Evolutionary conservation across 2,113 vertebrate species (phyloP).

Genomic region (Perca flavescens): DNA sequence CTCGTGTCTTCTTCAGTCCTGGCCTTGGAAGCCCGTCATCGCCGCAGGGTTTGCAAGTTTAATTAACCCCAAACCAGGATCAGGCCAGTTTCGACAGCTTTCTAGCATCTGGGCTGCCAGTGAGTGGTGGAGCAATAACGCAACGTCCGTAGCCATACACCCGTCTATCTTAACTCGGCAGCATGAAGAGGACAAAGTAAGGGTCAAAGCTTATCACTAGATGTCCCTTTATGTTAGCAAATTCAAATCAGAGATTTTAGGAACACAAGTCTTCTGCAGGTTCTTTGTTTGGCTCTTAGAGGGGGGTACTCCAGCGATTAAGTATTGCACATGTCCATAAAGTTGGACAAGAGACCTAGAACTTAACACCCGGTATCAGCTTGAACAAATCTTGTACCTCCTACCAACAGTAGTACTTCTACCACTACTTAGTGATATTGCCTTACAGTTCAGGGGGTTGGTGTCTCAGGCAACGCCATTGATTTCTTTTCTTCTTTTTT

Average conservation of each 20-base stretch:
- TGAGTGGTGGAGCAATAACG: conserved; percentile 57
- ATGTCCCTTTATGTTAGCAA: conserved; percentile 11
- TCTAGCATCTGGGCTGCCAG: conserved; percentile 71
- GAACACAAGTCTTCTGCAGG: neutral
- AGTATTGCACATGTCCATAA: neutral
- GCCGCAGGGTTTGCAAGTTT: conserved; percentile 75
- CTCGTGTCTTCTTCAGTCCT: conserved; percentile 66
- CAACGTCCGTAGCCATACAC: conserved; percentile 21
- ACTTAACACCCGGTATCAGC: neutral
- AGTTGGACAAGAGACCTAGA: neutral
- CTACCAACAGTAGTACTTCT: neutral
- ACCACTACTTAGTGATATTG: neutral
- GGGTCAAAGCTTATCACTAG: conserved; percentile 20
- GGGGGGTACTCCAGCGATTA: neutral
- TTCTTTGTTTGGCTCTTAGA: neutral
- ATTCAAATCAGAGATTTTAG: neutral
- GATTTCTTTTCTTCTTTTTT: no score
- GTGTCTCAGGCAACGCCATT: neutral
- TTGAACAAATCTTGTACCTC: neutral
- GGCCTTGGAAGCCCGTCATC: conserved; percentile 63
- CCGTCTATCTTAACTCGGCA: conserved; percentile 44
- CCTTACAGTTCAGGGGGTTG: neutral
- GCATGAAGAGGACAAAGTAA: conserved; percentile 42
- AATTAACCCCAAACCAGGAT: conserved; percentile 81
- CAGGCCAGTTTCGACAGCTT: conserved; percentile 66